phyloP scores from a whole-genome alignment of 30 jellyfish, hydroid and myxozoan species.

The Rhopilema esculentum region DNA sequence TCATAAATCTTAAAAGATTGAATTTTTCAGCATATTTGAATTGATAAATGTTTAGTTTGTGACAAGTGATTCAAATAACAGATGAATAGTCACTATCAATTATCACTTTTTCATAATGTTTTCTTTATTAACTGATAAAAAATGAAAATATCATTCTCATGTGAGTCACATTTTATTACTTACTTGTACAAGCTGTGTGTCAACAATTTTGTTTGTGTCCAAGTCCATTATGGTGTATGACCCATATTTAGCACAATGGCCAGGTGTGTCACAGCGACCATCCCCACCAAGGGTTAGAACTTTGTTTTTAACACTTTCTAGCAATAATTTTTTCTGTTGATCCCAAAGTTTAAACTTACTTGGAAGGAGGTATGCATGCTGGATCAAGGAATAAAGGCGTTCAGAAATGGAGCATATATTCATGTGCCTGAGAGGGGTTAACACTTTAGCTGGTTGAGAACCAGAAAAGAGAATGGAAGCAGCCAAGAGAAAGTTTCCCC shows the following conservation, averaged over 20 bases:
- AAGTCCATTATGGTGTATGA: conserved; percentile 21
- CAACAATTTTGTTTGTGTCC: conserved; percentile 15
- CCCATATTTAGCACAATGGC: conserved; percentile 26
- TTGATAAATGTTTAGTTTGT: too few species aligned
- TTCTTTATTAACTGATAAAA: too few species aligned
- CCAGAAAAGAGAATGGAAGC: conserved; percentile 27
- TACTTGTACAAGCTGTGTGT: not conserved
- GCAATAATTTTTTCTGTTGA: conserved; percentile 5
- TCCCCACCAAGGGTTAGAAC: conserved; percentile 32
- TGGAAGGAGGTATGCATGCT: conserved; percentile 20
- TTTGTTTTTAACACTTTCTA: not conserved
- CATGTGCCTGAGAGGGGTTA: conserved; percentile 12
- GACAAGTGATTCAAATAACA: too few species aligned
- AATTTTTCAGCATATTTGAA: too few species aligned
- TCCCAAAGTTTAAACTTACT: conserved; percentile 8
- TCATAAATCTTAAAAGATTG: too few species aligned
- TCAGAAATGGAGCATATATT: conserved; percentile 6
- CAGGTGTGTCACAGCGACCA: conserved; percentile 44
- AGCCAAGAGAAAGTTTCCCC: conserved; percentile 42
- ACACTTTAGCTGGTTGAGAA: conserved; percentile 24
- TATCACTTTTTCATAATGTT: too few species aligned
- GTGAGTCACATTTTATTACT: too few species aligned
- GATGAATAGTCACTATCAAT: too few species aligned
- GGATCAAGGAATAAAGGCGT: conserved; percentile 27
- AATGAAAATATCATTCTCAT: too few species aligned